phyloP scores from a whole-genome alignment of 2,113 vertebrate genomes.

The Petaurus breviceps region DNA sequence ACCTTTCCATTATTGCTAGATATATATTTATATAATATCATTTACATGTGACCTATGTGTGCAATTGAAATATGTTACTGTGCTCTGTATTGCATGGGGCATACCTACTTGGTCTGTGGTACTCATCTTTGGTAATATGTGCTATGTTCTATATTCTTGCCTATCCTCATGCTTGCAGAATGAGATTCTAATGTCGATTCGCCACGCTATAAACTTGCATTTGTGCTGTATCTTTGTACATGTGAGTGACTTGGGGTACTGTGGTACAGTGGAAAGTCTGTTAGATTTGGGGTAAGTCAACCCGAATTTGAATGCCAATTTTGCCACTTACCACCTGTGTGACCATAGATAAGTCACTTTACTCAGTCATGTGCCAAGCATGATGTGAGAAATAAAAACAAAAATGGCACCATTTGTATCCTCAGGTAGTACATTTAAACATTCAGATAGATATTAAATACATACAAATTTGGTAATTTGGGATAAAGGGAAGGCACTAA shows the following conservation, averaged over 20 bases:
- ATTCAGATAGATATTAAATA: neutral
- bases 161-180: neutral
- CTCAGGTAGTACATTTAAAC: neutral
- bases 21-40: neutral
- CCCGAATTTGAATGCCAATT: neutral
- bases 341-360: neutral
- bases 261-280: neutral
- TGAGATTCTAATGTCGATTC: neutral
- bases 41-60: neutral
- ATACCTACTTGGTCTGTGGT: neutral
- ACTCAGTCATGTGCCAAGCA: neutral
- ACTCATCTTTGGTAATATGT: neutral
- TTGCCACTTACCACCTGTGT: neutral
- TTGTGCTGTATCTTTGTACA: neutral
- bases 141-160: neutral
- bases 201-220: neutral
- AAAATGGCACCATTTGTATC: neutral
- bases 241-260: neutral
- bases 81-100: neutral
- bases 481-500: neutral
- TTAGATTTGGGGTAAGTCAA: neutral
- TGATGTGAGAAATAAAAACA: neutral
- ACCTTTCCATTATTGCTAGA: neutral
- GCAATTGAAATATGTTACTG: neutral
- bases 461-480: neutral